Conservation (phyloP, 2,888 invertebrate genomes). For the Philhelius pedissequus region DNA sequence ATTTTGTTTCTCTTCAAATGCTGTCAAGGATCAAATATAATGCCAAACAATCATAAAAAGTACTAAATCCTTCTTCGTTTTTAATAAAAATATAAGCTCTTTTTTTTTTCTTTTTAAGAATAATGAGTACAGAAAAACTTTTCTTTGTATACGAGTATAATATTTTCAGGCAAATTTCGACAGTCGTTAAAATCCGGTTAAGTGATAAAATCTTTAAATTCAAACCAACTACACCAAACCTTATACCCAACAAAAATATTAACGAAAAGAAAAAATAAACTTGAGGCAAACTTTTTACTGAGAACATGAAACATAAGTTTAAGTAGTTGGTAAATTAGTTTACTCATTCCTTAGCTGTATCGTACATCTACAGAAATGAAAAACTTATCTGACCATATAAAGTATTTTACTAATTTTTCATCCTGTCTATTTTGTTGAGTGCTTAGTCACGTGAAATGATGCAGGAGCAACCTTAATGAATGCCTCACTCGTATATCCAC, state of each 20-base stretch:
- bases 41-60: too few species aligned
- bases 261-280: not conserved
- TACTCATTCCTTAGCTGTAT: not conserved
- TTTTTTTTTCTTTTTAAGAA: too few species aligned
- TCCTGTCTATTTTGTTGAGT: conserved; percentile 31
- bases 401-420: conserved; percentile 27
- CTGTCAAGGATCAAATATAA: too few species aligned
- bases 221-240: not conserved
- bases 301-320: not conserved
- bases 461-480: conserved; percentile 20
- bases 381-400: conserved; percentile 16
- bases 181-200: too few species aligned
- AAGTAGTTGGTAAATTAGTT: not conserved
- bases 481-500: not conserved
- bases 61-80: too few species aligned
- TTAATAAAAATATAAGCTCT: too few species aligned
- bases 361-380: not conserved
- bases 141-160: too few species aligned
- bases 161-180: too few species aligned
- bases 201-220: too few species aligned
- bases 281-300: not conserved
- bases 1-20: too few species aligned
- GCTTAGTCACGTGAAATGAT: conserved; percentile 23
- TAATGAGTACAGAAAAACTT: too few species aligned
- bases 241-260: not conserved